Base-by-base conservation (phyloP, 2,113 vertebrate genomes). In the Perognathus longimembris region DNA sequence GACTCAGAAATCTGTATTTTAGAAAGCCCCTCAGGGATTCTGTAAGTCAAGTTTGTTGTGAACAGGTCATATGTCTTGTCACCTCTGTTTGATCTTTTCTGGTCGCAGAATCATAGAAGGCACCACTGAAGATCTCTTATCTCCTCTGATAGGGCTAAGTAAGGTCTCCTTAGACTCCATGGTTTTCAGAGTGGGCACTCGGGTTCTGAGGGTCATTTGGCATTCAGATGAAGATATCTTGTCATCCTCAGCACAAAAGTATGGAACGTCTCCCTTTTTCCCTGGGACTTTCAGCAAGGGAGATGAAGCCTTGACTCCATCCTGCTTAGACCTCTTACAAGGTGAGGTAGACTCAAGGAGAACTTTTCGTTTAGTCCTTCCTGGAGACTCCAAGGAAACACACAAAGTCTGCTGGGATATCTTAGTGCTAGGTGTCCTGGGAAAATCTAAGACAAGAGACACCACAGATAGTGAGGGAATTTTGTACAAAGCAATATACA, bases 381-480 rank as follows among this genome's bases (percentile, higher is more conserved):
- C 34, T 38, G 93, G 85, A 1, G 87, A 81, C 67, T 94, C 71
- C 40, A 87, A 0, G 2, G 95, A 73, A 22, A 57, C 42, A 36
- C 30, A 11, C 0, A 64, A 91, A 88, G 34, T 78, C 66, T 94
- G 92, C 42, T 80, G 34, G 98, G 84, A 97, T 97, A 97, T 98
- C 76, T 73, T 98, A 97, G 8, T 92, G 95, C 5, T 64, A 83
- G 92, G 70, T 54, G 92, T 96, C 88, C 96, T 97, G 11, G 91
- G 94, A 15, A 98, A 97, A 97, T 98, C 99, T 99, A 93, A 66
- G 50, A 22, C 74, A 87, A 94, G 80, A 90, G 83, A 96, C 86
- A 93, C 74, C 22, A 88, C 45, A 77, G 30, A 85, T 28, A 83
- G 34, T 8, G 26, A 59, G 20, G 67, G 24, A 66, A 59, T 70